Base-by-base conservation (phyloP, 2,113 vertebrate genomes). In the Thamnophis sirtalis region DNA sequence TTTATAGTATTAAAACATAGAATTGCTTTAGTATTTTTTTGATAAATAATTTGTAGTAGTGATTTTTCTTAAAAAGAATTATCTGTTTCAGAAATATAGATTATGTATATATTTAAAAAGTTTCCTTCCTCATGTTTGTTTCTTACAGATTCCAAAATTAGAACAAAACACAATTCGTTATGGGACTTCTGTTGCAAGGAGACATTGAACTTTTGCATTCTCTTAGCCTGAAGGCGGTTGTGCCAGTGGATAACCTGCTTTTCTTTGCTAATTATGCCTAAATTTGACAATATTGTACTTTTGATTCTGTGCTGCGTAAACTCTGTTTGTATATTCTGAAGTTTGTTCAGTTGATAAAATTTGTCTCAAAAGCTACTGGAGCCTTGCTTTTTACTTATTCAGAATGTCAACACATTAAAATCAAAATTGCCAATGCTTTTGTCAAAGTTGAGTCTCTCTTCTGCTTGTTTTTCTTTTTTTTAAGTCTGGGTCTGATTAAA, bases 101-200 rank as follows among this genome's bases (percentile, higher is more conserved):
- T 33, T 33, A 86, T 58, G 58, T 51, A n/a, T 51, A 58, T 85
- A 84, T 91, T 86, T 21, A 8, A 51, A 38, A 95, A 96, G 94
- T 90, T 95, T 96, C 95, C 95, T 96, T 96, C 96, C 96, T 94
- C 58, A 73, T 95, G 68, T 95, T 95, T 97, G 96, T 93, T 97
- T 96, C 94, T 95, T 96, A 94, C 95, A 97, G 94, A 96, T 96
- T 95, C 96, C 94, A 96, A 96, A 96, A 95, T 96, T 97, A 96
- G 94, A 95, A 91, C 94, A 94, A 96, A 92, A 95, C 91, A 84
- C 86, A 93, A 95, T 96, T 96, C 93, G 95, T 96, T 93, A 94
- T 94, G 96, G 95, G 95, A 95, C 91, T 96, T 96, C 91, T 94
- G 94, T 92, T 96, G 91, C 91, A 93, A 96, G 94, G 94, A 95